Evolutionary conservation across 2,113 vertebrate species (phyloP), one percentile per base, ranked within the genome.

Genomic region (Manacus vitellinus): DNA sequence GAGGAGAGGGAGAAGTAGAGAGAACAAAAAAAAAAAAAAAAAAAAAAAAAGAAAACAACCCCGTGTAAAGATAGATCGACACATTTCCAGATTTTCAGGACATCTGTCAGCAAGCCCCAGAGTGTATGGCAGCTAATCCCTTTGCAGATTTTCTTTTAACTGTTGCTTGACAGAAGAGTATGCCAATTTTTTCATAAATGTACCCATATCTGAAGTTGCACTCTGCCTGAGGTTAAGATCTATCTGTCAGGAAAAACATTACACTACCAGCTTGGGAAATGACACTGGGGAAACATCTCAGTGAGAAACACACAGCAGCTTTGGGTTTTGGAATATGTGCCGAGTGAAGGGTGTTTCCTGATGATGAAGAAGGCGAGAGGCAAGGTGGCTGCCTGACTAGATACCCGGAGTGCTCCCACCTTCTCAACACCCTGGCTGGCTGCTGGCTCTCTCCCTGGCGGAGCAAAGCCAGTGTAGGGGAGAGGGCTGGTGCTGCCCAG

Each of bases 121-220:
- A 94, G 77, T 91, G 39, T 85, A 93, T 91, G 89, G 59, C 85
- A 92, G 94, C 90, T 97, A 97, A 97, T 96, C 97, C 92, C 85
- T 90, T 77, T 72, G 88, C 96, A 96, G 95, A 96, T 96, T 97
- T 97, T 93, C 92, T 96, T 97, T 97, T 96, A 97, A 96, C 97
- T 89, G 76, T 96, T 97, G 80, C 95, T 94, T 96, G 83, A 92
- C 95, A 76, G 77, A 92, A 66, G 83, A 89, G 49, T 22, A 67
- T 46, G 67, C 79, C 88, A 93, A 62, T 96, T 85, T 92, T 85
- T 89, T 77, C 91, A 67, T 83, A 79, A 92, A 84, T 10, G 31
- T 87, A 43, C 72, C 78, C 19, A 4, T 3, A 20, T 56, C 87
- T 89, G 61, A 91, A 75, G 85, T 82, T 74, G 56, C 11, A 6